These are phyloP conservation scores for Pocillopora grandis DNA, from an alignment of 92 coral and sea anemone species.

Conservation along the genomic window DNA sequence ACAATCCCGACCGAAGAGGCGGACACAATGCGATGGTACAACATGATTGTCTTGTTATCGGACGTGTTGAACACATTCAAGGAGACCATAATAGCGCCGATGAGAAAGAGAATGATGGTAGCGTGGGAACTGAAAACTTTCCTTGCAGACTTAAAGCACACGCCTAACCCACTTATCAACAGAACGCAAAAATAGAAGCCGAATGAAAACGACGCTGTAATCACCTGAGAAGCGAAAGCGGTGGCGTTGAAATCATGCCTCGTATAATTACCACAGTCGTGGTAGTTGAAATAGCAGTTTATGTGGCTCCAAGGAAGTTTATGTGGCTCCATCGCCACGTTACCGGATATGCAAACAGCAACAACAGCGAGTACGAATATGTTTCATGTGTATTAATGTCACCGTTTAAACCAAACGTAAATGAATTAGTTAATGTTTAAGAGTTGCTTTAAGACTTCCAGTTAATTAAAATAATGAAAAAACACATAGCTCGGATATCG, in stretches of 20 bases:
- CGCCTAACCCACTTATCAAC: constrained; percentile 35
- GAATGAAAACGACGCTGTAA: constrained; percentile 52
- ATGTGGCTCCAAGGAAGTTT: background rate
- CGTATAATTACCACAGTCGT: background rate
- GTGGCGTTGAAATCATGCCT: constrained; percentile 23
- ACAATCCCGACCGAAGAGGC: constrained; percentile 48
- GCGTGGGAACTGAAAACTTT: constrained; percentile 49
- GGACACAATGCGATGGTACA: constrained; percentile 44
- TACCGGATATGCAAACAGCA: too few relatives aligned
- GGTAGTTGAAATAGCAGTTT: background rate
- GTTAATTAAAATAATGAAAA: background rate
- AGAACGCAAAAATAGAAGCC: constrained; percentile 52
- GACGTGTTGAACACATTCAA: constrained; percentile 46
- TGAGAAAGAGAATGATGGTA: constrained; percentile 51
- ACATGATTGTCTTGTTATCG: constrained; percentile 1
- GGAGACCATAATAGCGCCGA: constrained; percentile 43
- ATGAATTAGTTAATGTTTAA: background rate
- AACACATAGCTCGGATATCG: background rate
- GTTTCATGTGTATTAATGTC: background rate
- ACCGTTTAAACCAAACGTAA: background rate
- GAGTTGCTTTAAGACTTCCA: background rate
- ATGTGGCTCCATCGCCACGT: background rate
- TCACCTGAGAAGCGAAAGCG: constrained; percentile 37
- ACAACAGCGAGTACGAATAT: too few relatives aligned
- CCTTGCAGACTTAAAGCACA: constrained; percentile 21